phyloP scores from a whole-genome alignment of 2,113 vertebrate genomes.

The Apteryx owenii region DNA sequence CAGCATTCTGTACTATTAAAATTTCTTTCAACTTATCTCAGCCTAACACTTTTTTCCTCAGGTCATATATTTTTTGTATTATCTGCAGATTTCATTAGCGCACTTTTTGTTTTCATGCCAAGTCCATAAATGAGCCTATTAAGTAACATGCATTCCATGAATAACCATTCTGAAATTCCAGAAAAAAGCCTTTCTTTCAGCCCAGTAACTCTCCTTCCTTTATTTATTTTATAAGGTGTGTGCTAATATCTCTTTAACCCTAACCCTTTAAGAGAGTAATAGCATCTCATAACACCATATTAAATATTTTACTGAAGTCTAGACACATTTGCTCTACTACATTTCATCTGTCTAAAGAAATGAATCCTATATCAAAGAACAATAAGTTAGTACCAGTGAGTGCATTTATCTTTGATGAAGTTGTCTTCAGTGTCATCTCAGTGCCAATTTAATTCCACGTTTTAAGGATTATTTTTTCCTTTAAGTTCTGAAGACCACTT shows the following conservation, averaged over 20 bases:
- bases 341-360: conserved; percentile 20
- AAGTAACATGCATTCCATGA: conserved; percentile 7
- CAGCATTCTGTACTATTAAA: background rate
- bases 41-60: background rate
- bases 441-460: background rate
- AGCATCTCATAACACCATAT: background rate
- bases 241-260: background rate
- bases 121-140: background rate
- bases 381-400: background rate
- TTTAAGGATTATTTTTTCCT: background rate
- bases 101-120: conserved; percentile 1
- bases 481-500: background rate
- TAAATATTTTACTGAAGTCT: conserved; percentile 27
- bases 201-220: background rate
- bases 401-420: conserved; percentile 14
- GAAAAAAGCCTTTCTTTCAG: background rate
- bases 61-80: background rate
- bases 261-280: background rate
- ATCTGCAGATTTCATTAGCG: conserved; percentile 13
- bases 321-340: background rate
- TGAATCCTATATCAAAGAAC: background rate
- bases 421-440: background rate
- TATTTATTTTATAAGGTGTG: background rate
- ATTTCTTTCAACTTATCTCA: conserved; percentile 10
- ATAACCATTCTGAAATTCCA: background rate